Conservation (phyloP, 2,888 invertebrate species). For the Lapara coniferarum region DNA sequence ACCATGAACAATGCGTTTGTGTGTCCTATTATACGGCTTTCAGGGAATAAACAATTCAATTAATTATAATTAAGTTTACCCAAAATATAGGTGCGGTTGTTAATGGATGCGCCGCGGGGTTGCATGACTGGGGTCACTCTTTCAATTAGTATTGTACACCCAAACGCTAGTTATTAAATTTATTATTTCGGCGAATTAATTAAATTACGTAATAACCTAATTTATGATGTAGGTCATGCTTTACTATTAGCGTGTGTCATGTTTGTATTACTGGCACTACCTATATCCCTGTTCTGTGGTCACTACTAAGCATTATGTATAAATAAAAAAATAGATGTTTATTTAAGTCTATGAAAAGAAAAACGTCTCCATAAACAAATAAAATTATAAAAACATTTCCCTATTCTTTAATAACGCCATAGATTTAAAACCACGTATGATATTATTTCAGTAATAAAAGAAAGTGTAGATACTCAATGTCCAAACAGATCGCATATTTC, state of each 20-base stretch:
- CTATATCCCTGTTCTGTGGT: no score
- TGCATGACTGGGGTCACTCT: constrained; percentile 14
- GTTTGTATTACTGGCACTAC: no score
- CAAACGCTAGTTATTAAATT: not conserved
- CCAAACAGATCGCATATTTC: no score
- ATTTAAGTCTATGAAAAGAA: not conserved
- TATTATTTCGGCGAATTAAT: not conserved
- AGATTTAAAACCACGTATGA: no score
- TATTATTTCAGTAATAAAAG: not conserved
- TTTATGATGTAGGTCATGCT: not conserved
- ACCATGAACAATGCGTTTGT: not conserved
- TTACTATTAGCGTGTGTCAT: no score
- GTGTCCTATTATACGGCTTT: constrained; percentile 16
- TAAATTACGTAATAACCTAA: not conserved
- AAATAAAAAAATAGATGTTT: not conserved
- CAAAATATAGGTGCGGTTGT: constrained; percentile 4
- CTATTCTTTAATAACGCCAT: no score
- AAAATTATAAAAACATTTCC: no score
- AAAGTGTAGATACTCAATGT: no score
- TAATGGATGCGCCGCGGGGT: constrained; percentile 14
- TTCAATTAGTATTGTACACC: constrained; percentile 1
- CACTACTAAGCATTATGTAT: not conserved
- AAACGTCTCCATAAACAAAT: no score
- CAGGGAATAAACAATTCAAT: constrained; percentile 12
- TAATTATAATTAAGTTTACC: constrained; percentile 21